Evolutionary conservation across 1,140 invertebrate genomes (phyloP).

Genomic region (Drosophila burlai): DNA sequence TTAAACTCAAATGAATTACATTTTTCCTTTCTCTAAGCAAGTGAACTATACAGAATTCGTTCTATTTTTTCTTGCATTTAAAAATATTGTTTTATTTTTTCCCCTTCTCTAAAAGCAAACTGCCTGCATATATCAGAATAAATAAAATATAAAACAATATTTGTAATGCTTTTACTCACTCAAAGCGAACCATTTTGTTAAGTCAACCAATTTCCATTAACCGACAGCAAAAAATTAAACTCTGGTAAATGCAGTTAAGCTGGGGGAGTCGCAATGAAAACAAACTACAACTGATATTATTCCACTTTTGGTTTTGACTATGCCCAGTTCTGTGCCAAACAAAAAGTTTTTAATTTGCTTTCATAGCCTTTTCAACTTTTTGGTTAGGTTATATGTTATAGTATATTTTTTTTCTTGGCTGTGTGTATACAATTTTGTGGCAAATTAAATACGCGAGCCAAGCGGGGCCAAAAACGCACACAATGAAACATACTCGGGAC

Average conservation of each 20-base stretch:
- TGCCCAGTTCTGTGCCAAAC: constrained; percentile 18
- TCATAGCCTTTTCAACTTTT: constrained; percentile 64
- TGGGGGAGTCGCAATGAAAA: constrained; percentile 13
- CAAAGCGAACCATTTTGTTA: constrained; percentile 4
- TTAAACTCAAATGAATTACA: not conserved
- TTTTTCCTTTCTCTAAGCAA: not conserved
- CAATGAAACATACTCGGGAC: constrained; percentile 10
- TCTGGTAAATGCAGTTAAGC: constrained; percentile 10
- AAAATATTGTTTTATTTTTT: not conserved
- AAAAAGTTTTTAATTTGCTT: constrained; percentile 75
- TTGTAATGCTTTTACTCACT: constrained; percentile 8
- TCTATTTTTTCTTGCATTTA: not conserved
- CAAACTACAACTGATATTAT: constrained; percentile 49
- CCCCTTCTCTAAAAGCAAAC: not conserved
- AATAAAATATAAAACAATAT: constrained; percentile 1
- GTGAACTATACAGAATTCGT: not conserved
- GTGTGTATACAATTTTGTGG: constrained; percentile 77
- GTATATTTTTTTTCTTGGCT: constrained; percentile 30
- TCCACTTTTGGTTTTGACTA: constrained; percentile 52
- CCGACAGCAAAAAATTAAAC: constrained; percentile 13
- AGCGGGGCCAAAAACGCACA: constrained; percentile 31
- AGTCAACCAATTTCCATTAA: constrained; percentile 34
- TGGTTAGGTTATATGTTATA: constrained; percentile 1
- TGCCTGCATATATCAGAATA: not conserved
- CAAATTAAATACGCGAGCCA: constrained; percentile 78